Evolutionary conservation across 2,797 vertebrate species (phyloP).

Genomic region (Australoheros facetus): DNA sequence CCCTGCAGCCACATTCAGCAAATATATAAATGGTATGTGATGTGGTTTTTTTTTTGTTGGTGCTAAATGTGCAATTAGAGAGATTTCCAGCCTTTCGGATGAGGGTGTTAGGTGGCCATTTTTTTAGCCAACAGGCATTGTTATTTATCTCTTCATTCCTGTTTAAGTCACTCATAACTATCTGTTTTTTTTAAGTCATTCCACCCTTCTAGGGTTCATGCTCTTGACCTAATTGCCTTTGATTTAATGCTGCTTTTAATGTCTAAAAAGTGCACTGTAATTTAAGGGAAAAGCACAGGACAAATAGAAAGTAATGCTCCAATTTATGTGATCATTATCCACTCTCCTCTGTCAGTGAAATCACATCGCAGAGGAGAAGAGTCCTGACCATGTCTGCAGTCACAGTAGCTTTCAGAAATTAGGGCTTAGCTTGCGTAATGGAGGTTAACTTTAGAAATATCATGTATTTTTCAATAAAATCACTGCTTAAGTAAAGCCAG

Average conservation of each 20-base stretch:
- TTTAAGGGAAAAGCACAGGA: neutral
- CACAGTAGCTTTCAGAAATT: slow-evolving; percentile 26
- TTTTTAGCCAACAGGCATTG: neutral
- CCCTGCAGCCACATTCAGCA: neutral
- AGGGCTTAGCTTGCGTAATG: slow-evolving; percentile 26
- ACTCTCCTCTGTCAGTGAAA: slow-evolving; percentile 18
- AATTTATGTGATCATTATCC: slow-evolving; percentile 25
- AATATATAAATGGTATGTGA: neutral
- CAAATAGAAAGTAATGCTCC: slow-evolving; percentile 34
- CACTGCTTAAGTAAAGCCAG: slow-evolving; percentile 44
- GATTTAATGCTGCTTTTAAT: slow-evolving; percentile 29
- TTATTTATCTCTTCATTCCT: neutral
- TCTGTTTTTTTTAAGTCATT: neutral
- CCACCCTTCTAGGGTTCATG: neutral
- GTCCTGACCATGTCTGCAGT: neutral
- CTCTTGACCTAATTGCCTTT: neutral
- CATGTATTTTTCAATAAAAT: slow-evolving; percentile 51
- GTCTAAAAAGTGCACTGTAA: neutral
- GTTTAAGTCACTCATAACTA: neutral
- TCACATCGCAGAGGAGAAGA: neutral
- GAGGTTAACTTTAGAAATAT: slow-evolving; percentile 46
- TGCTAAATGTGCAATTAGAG: slow-evolving; percentile 3
- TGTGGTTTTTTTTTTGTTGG: neutral
- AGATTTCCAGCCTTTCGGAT: neutral
- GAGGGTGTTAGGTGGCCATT: neutral